Evolutionary conservation across 2,113 vertebrate species (phyloP), one percentile per base, ranked within the genome.

Genomic region (Muscicapa adusta): DNA sequence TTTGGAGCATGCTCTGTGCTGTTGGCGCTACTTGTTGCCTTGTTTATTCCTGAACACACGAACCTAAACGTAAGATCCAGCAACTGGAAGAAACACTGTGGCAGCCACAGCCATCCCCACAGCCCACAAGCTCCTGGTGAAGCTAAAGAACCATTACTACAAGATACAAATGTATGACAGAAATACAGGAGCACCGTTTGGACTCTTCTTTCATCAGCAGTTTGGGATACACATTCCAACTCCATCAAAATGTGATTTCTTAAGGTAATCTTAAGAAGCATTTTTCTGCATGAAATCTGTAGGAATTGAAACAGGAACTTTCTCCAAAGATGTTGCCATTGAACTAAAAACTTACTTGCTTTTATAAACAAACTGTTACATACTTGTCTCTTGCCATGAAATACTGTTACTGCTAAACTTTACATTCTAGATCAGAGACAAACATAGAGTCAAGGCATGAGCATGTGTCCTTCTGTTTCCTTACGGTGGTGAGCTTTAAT

Each of bases 1-100:
- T 99, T 99, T 45, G 98, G 98, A 65, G 98, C 98, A 0, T 99
- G 98, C 84, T 98, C 98, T 5, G 98, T 99, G 54, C 97, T 99
- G 74, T 85, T 99, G 91, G 98, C 98, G 58, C 97, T 99, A 19
- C 98, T 99, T 38, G 98, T 99, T 97, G 98, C 98, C 95, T 98
- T 99, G 97, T 99, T 99, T 91, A 99, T 99, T 94, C 98, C 98
- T 7, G 98, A 99, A 92, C 98, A 98, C 84, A 98, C 98, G 14
- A 98, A 98, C 58, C 92, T 98, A 75, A 98, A 96, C 4, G 54
- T 97, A 25, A 97, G 98, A 18, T 88, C 98, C 56, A 96, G 98
- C 93, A 98, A 92, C 60, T 99, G 98, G 98, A 98, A 98, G 97
- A 99, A 99, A 71, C 98, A 99, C 96, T 97, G 98, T 63, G 98